These are phyloP conservation scores for Syngnathus scovelli DNA, from an alignment of 2,113 vertebrate genomes.

Conservation along the genomic window DNA sequence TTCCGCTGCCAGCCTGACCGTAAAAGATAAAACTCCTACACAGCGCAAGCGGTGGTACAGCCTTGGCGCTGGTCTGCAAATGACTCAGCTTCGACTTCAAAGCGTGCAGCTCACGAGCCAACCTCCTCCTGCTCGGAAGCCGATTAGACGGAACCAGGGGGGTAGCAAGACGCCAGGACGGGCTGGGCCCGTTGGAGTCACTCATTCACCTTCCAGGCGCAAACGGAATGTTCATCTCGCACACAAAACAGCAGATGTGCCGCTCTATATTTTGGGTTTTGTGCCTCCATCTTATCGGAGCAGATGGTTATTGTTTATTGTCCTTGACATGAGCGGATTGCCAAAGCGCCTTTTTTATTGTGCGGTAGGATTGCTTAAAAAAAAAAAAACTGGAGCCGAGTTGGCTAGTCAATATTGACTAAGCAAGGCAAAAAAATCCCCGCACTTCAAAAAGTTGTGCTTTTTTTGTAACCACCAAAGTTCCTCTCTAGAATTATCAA, in stretches of 20 bases:
- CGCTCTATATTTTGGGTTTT: background rate
- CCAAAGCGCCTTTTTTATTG: background rate
- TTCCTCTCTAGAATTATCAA: background rate
- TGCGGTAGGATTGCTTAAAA: background rate
- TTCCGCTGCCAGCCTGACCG: background rate
- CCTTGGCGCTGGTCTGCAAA: constrained; percentile 18
- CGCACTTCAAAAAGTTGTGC: too few relatives aligned
- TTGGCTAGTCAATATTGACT: background rate
- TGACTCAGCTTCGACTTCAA: constrained; percentile 53
- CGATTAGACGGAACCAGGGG: constrained; percentile 40
- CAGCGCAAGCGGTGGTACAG: constrained; percentile 30
- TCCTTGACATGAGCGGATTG: background rate
- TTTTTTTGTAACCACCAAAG: too few relatives aligned
- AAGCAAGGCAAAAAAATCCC: background rate
- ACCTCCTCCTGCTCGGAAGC: constrained; percentile 32
- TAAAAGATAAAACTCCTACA: constrained; percentile 34
- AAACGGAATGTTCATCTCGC: constrained; percentile 4
- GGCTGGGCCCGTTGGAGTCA: constrained; percentile 13
- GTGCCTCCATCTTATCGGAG: background rate
- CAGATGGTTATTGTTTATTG: background rate
- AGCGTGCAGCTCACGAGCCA: constrained; percentile 25
- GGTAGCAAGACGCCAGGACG: constrained; percentile 6
- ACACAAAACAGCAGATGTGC: background rate
- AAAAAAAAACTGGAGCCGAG: background rate
- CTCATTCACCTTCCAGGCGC: constrained; percentile 7